Evolutionary conservation across 2,888 invertebrate species (phyloP).

Genomic region (Chirona hameri): DNA sequence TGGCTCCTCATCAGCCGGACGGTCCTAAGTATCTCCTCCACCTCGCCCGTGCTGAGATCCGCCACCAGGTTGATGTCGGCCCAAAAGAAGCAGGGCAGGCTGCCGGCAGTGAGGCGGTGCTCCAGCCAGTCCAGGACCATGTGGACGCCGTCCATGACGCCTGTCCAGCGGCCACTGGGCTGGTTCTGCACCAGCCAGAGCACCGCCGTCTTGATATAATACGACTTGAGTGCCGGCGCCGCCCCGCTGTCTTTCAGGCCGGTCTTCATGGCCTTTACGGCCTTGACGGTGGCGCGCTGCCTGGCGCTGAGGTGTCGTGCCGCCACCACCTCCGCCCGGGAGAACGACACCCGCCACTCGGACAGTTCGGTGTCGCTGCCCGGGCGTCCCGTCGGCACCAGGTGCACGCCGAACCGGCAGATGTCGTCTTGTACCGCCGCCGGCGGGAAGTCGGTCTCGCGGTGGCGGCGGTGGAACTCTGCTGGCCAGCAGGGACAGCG

Average conservation of each 20-base stretch:
- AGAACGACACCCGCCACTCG: background rate
- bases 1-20: background rate
- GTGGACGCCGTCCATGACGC: background rate
- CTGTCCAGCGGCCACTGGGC: background rate
- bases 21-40: background rate
- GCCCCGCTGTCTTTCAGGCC: background rate
- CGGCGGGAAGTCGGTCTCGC: background rate
- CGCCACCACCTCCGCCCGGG: background rate
- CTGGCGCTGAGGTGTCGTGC: background rate
- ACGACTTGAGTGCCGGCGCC: background rate
- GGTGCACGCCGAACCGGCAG: background rate
- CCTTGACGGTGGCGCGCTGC: background rate
- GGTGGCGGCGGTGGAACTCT: background rate
- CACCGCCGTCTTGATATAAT: background rate
- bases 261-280: background rate
- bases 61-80: background rate
- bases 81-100: background rate
- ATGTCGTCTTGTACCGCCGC: background rate
- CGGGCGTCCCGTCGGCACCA: background rate
- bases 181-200: background rate
- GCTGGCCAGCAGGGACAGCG: background rate
- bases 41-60: background rate
- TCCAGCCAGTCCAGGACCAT: background rate
- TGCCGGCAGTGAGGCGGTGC: background rate
- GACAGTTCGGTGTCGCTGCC: background rate